phyloP scores from a whole-genome alignment of 2,797 vertebrate species.

The Mus caroli region DNA sequence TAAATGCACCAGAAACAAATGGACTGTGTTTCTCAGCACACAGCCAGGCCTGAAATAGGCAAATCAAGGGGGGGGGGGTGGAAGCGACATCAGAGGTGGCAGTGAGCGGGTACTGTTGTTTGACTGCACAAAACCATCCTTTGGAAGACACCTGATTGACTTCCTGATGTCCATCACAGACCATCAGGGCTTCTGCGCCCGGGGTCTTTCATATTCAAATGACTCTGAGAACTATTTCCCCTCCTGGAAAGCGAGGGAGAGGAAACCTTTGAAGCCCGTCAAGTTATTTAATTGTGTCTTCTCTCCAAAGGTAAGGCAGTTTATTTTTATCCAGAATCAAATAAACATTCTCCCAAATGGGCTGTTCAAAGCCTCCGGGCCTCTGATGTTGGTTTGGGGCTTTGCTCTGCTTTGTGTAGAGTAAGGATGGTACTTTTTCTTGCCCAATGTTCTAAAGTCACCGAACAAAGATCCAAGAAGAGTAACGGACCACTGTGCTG shows the following conservation, averaged over 20 bases:
- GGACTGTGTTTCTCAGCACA: conserved; percentile 61
- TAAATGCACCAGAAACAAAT: conserved; percentile 73
- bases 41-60: background rate
- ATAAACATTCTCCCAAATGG: conserved; percentile 74
- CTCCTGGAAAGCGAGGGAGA: conserved; percentile 76
- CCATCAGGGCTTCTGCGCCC: conserved; percentile 21
- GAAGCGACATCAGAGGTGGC: fast-evolving
- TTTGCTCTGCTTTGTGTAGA: conserved; percentile 51
- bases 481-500: fast-evolving
- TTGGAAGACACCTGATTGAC: conserved; percentile 50
- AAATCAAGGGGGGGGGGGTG: background rate
- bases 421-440: background rate
- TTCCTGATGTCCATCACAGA: background rate
- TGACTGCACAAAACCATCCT: background rate
- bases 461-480: background rate
- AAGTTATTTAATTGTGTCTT: conserved; percentile 70
- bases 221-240: conserved; percentile 73
- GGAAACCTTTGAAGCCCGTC: conserved; percentile 81
- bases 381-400: conserved; percentile 67
- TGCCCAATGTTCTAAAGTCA: conserved; percentile 24
- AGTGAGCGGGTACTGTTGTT: background rate
- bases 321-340: conserved; percentile 80
- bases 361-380: conserved; percentile 74
- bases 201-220: conserved; percentile 72
- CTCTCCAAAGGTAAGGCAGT: conserved; percentile 73